Evolutionary conservation across 1,140 invertebrate species (phyloP).

Genomic region (Drosophila gunungcola): DNA sequence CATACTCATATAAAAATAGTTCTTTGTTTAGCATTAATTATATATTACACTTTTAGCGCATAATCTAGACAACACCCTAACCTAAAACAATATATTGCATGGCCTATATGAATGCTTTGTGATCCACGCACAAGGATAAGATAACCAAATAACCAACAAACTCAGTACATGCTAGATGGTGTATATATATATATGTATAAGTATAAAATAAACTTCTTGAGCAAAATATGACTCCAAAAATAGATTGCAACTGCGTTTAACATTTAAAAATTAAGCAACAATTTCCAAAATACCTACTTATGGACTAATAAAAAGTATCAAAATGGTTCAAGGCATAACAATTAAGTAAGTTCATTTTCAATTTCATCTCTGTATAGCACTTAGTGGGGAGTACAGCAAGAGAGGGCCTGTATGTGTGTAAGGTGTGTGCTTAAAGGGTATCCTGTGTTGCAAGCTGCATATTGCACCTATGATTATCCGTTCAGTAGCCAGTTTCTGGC

Average conservation of each 20-base stretch:
- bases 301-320: slow-evolving; percentile 70
- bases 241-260: slow-evolving; percentile 69
- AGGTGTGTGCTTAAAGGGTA: slow-evolving; percentile 11
- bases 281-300: slow-evolving; percentile 82
- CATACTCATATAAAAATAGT: slow-evolving; percentile 75
- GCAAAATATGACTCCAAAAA: slow-evolving; percentile 72
- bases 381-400: slow-evolving; percentile 60
- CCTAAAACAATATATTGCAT: slow-evolving; percentile 76
- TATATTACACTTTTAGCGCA: slow-evolving; percentile 53
- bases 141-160: slow-evolving; percentile 54
- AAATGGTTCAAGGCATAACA: slow-evolving; percentile 77
- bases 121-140: slow-evolving; percentile 32
- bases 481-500: slow-evolving; percentile 81
- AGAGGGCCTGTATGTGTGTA: slow-evolving; percentile 52
- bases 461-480: slow-evolving; percentile 53
- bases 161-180: slow-evolving; percentile 46
- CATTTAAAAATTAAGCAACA: slow-evolving; percentile 79
- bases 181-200: slow-evolving; percentile 40
- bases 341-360: slow-evolving; percentile 69
- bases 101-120: slow-evolving; percentile 40
- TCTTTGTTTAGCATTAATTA: slow-evolving; percentile 53
- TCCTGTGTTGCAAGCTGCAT: slow-evolving; percentile 33
- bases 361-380: slow-evolving; percentile 41
- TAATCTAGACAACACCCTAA: slow-evolving; percentile 75
- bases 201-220: slow-evolving; percentile 49